Evolutionary conservation across 37 sponge, comb jelly and placozoan genomes (phyloP).

Genomic region (Agelas oroides): DNA sequence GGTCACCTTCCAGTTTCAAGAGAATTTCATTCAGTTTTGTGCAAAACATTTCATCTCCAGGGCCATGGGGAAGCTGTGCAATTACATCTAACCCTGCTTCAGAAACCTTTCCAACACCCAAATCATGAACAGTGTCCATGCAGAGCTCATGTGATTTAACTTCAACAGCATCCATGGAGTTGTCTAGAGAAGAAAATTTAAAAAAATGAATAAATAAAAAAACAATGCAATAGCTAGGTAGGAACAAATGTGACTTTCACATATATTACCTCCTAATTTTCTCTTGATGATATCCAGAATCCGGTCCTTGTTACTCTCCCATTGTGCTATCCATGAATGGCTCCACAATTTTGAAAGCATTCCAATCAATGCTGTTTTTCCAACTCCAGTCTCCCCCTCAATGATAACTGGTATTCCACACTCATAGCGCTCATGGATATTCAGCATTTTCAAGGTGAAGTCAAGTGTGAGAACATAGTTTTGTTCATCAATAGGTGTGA

Average conservation of each 20-base stretch:
- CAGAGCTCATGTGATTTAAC: too few relatives aligned
- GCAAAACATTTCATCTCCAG: background rate
- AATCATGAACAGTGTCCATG: too few relatives aligned
- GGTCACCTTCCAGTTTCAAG: background rate
- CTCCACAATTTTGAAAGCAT: slow-evolving; percentile 86
- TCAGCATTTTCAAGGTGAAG: slow-evolving; percentile 87
- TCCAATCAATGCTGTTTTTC: slow-evolving; percentile 86
- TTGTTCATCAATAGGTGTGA: slow-evolving; percentile 68
- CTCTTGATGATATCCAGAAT: slow-evolving; percentile 35
- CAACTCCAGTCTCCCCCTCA: slow-evolving; percentile 94
- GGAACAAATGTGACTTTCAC: too few relatives aligned
- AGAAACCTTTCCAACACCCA: too few relatives aligned
- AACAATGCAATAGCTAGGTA: too few relatives aligned
- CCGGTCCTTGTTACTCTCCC: slow-evolving; percentile 29
- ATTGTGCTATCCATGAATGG: slow-evolving; percentile 38
- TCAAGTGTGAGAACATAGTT: slow-evolving; percentile 87
- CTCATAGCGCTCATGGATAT: slow-evolving; percentile 75
- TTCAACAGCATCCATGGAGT: too few relatives aligned
- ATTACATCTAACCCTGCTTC: too few relatives aligned
- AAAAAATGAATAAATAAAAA: too few relatives aligned
- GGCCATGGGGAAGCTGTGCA: too few relatives aligned
- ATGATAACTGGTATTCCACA: slow-evolving; percentile 93
- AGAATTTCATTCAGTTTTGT: background rate
- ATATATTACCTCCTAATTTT: slow-evolving; percentile 26
- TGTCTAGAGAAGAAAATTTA: too few relatives aligned